Evolutionary conservation across 2,113 vertebrate genomes (phyloP), one percentile per base, ranked within the genome.

Genomic region (Pseudolaguvia tuberculata): DNA sequence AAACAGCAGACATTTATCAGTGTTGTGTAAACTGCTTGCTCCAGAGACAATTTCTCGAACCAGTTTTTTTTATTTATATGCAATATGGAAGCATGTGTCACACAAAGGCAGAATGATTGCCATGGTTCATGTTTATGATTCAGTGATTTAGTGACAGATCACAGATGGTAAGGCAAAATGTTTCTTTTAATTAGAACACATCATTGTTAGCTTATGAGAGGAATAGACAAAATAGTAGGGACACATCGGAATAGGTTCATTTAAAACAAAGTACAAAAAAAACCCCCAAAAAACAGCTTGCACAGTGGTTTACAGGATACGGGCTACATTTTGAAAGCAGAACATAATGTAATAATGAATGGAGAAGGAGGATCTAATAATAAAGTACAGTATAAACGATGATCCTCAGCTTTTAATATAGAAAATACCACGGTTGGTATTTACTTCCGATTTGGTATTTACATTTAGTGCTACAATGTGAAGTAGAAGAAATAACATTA

Each of bases 171-270:
- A 78, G 67, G 72, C 76, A 59, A 23, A 11, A 23, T 48, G 8
- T 66, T 71, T 67, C 50, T 42, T 82, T 80, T 82, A 82, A 82
- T 82, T 75, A 80, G 52, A 35, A 82, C 68, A 78, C 75, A 63
- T 78, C 62, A 75, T 62, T 67, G 53, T 72, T 82, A 82, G 81
- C 81, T 82, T 82, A 80, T 82, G 75, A 77, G 73, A 78, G 68
- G 72, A 68, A 57, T 39, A 72, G 42, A 79, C 55, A 68, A 68
- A 57, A 82, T 59, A 42, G 35, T 62, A 76, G 55, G 39, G 62
- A 67, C 62, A 75, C 53, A 56, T 78, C 61, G 11, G 63, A 73
- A 75, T 52, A 76, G 51, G 70, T 73, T 77, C 79, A 76, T 70
- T 76, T 79, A 76, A 81, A 76, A 75, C 72, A 68, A 74, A 81